A percentile compares a stretch with the other conserved stretches of the same genome.
phyloP scores from a whole-genome alignment of 2,888 invertebrate species.

The Holacanthella duospinosa region DNA sequence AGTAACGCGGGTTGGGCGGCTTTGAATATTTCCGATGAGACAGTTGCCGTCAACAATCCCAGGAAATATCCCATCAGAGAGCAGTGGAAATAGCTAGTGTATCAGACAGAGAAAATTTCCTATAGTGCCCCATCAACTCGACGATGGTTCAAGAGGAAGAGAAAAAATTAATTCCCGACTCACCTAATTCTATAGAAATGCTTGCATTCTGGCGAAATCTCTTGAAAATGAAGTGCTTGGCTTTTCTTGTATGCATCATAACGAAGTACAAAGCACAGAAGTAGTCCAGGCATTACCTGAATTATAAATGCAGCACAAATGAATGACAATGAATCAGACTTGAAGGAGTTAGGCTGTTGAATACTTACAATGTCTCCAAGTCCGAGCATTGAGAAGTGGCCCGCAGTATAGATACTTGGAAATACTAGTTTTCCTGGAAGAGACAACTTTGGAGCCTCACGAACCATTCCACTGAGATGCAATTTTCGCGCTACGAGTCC shows the following conservation, averaged over 20 bases:
- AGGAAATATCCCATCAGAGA: conserved; percentile 94
- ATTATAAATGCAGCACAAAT: too few relatives aligned
- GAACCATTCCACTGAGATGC: conserved; percentile 77
- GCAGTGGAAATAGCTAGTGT: conserved; percentile 89
- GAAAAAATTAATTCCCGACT: conserved; percentile 11
- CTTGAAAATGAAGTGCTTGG: conserved; percentile 51
- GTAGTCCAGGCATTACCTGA: conserved; percentile 84
- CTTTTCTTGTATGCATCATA: conserved; percentile 96
- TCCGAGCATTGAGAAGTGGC: conserved; percentile 93
- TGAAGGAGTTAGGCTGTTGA: not conserved
- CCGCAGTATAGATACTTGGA: conserved; percentile 90
- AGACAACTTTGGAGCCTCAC: conserved; percentile 88
- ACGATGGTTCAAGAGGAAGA: too few relatives aligned
- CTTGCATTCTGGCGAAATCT: conserved; percentile 36
- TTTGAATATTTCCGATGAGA: conserved; percentile 91
- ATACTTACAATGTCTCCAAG: conserved; percentile 51
- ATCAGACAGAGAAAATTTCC: not conserved
- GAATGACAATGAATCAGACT: not conserved
- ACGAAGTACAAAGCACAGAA: conserved; percentile 89
- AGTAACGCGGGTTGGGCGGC: conserved; percentile 95
- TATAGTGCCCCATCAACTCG: not conserved
- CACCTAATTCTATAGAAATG: conserved; percentile 43
- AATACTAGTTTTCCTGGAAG: conserved; percentile 94
- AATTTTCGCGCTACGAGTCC: conserved; percentile 85
- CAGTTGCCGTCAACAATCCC: conserved; percentile 89